Evolutionary conservation across 1,140 invertebrate species (phyloP).

Genomic region (Zaprionus taronus): DNA sequence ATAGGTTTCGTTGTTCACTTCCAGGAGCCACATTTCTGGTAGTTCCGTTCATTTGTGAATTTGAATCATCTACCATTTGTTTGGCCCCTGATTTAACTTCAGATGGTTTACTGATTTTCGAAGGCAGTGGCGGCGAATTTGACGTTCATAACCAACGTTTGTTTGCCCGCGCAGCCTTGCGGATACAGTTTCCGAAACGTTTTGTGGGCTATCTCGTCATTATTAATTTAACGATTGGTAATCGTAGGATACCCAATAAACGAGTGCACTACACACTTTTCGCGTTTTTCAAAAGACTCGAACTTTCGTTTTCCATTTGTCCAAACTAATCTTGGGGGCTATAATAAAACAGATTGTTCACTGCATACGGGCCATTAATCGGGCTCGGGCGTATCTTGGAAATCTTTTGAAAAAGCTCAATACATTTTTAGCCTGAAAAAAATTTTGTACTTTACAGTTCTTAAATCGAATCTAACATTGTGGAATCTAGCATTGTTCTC

Average conservation of each 20-base stretch:
- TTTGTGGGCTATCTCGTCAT: conserved; percentile 35
- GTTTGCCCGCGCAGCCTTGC: conserved; percentile 32
- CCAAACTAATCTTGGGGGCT: conserved; percentile 50
- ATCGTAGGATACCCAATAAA: background rate
- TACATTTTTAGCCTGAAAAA: background rate
- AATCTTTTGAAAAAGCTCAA: background rate
- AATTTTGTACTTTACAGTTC: background rate
- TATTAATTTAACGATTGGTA: conserved; percentile 9
- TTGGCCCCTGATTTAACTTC: background rate
- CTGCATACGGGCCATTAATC: conserved; percentile 40
- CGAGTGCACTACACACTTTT: conserved; percentile 36
- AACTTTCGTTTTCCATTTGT: conserved; percentile 46
- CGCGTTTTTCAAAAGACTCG: conserved; percentile 46
- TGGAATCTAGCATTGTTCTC: too few relatives aligned
- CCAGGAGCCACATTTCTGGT: background rate
- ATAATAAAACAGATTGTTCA: conserved; percentile 34
- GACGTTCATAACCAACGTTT: conserved; percentile 24
- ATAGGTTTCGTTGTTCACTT: conserved; percentile 12
- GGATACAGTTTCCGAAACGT: conserved; percentile 26
- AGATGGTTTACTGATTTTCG: background rate
- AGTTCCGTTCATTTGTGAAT: background rate
- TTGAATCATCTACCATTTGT: background rate
- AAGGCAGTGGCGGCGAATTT: background rate
- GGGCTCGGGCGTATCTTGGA: conserved; percentile 39
- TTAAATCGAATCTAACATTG: background rate